A percentile compares a stretch with the other conserved stretches of the same genome.
Conservation (phyloP, 1,140 invertebrate species). For the Ips nitidus region DNA sequence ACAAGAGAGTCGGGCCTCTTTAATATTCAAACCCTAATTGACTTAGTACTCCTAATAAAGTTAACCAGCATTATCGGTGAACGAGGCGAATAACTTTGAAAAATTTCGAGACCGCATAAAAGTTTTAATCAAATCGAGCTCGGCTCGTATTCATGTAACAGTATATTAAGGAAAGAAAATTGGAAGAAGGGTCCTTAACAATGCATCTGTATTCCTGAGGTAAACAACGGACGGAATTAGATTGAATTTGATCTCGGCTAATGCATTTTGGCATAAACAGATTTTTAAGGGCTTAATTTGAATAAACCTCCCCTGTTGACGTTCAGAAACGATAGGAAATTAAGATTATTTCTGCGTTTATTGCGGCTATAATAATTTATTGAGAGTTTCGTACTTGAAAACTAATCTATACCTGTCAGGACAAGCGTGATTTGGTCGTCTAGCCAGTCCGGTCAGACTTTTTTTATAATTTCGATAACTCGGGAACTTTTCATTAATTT, state of each 20-base stretch:
- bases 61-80: constrained; percentile 38
- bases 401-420: constrained; percentile 14
- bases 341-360: too few relatives aligned
- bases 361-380: not conserved
- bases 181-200: constrained; percentile 41
- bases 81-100: constrained; percentile 37
- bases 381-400: not conserved
- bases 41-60: constrained; percentile 38
- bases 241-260: constrained; percentile 38
- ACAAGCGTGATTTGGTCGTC: constrained; percentile 3
- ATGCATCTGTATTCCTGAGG: constrained; percentile 35
- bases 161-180: constrained; percentile 39
- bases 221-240: constrained; percentile 40
- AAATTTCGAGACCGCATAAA: constrained; percentile 43
- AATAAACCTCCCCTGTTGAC: constrained; percentile 4
- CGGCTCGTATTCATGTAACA: constrained; percentile 38
- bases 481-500: constrained; percentile 12
- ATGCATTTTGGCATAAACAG: constrained; percentile 24
- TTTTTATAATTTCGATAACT: constrained; percentile 21
- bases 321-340: too few relatives aligned
- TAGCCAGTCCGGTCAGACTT: constrained; percentile 18
- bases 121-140: constrained; percentile 44
- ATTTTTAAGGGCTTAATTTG: constrained; percentile 20
- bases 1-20: constrained; percentile 16
- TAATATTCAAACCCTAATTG: constrained; percentile 45